Evolutionary conservation across 1,140 invertebrate genomes (phyloP).

Genomic region (Camponotus vicinus): DNA sequence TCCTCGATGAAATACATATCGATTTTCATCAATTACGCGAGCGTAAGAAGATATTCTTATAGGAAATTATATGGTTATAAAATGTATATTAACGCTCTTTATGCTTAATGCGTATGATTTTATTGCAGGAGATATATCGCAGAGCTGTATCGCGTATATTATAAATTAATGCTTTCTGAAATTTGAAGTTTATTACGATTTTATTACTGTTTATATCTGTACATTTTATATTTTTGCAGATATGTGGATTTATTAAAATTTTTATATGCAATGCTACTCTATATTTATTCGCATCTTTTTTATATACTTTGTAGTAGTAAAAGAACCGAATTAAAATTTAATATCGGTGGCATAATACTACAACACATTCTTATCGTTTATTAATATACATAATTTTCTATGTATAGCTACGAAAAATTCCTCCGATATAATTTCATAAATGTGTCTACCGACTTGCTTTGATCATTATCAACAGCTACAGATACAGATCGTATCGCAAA

Average conservation of each 20-base stretch:
- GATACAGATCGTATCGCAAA: not conserved
- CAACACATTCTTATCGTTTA: not conserved
- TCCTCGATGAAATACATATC: not conserved
- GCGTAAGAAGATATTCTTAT: not conserved
- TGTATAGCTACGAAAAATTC: not conserved
- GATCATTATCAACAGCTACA: not conserved
- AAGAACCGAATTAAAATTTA: not conserved
- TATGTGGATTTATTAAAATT: slow-evolving; percentile 17
- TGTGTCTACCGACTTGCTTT: not conserved
- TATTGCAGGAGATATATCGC: not conserved
- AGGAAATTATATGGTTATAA: not conserved
- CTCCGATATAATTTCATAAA: not conserved
- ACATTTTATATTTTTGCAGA: not conserved
- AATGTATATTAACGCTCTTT: not conserved
- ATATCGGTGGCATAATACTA: not conserved
- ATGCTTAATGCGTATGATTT: not conserved
- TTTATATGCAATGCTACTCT: slow-evolving; percentile 2
- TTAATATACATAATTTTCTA: not conserved
- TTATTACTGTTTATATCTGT: not conserved
- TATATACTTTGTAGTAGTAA: not conserved
- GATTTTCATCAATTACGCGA: slow-evolving; percentile 10
- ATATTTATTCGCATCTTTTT: slow-evolving; percentile 6
- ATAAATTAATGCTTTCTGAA: not conserved
- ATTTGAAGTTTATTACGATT: not conserved
- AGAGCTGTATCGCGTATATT: not conserved